These are phyloP conservation scores for Takifugu bimaculatus DNA, from an alignment of 2,113 vertebrate genomes.

Conservation along the genomic window DNA sequence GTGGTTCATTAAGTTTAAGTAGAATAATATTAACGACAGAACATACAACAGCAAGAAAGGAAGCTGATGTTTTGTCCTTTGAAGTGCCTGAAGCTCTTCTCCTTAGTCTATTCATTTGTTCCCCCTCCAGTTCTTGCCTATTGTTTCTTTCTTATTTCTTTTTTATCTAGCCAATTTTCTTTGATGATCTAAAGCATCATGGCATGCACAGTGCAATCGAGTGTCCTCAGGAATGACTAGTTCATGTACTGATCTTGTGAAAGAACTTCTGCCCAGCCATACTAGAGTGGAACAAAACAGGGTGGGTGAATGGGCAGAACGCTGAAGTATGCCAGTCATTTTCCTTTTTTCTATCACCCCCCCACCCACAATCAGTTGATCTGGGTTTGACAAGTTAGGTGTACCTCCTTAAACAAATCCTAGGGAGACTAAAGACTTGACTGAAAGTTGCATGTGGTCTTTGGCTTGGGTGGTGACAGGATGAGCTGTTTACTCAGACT, in stretches of 20 bases:
- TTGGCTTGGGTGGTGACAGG: conserved; percentile 42
- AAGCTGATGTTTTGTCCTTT: conserved; percentile 35
- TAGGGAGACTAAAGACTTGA: conserved; percentile 49
- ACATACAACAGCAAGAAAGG: conserved; percentile 36
- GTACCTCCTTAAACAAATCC: conserved; percentile 53
- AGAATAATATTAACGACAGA: conserved; percentile 2
- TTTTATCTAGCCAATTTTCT: conserved; percentile 22
- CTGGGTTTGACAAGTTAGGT: conserved; percentile 51
- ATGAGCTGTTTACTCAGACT: conserved; percentile 66
- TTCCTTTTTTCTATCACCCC: background rate
- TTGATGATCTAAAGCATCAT: conserved; percentile 56
- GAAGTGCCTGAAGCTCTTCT: conserved; percentile 13
- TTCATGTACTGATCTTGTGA: conserved; percentile 32
- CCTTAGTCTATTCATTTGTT: conserved; percentile 1
- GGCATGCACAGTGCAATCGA: conserved; percentile 41
- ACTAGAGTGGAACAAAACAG: conserved; percentile 50
- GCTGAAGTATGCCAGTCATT: conserved; percentile 52
- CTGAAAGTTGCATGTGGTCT: conserved; percentile 40
- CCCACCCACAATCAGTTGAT: conserved; percentile 17
- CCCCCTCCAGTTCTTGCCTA: conserved; percentile 16
- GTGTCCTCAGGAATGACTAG: conserved; percentile 24
- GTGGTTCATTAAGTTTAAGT: background rate
- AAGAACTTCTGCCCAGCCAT: conserved; percentile 64
- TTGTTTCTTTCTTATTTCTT: conserved; percentile 8
- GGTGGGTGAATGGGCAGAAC: conserved; percentile 20